phyloP scores from a whole-genome alignment of 53 echinoderm and acorn worm species.

The Glandiceps talaboti region DNA sequence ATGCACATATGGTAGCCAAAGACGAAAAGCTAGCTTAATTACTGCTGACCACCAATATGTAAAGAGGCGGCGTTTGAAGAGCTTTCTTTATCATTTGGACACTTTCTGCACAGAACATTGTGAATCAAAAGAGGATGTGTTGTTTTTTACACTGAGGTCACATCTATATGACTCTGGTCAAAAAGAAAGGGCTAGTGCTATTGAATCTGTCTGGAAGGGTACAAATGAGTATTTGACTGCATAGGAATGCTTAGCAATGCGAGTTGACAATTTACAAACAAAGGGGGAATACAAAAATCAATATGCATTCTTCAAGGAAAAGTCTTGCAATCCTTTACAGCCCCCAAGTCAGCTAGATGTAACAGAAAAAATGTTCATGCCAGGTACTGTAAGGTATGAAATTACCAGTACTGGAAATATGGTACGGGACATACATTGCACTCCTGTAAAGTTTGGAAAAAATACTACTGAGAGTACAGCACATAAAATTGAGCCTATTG shows the following conservation, averaged over 20 bases:
- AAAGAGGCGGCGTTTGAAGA: not conserved
- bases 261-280: constrained; percentile 10
- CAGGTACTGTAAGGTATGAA: constrained; percentile 24
- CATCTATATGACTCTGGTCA: not conserved
- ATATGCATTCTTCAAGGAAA: not conserved
- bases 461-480: constrained; percentile 3
- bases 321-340: constrained; percentile 4
- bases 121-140: not conserved
- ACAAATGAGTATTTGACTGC: not conserved
- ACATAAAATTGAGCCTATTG: constrained; percentile 10
- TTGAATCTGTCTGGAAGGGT: not conserved
- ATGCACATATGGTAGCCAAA: not conserved
- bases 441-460: constrained; percentile 22
- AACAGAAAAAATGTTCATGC: constrained; percentile 25
- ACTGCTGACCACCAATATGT: not conserved
- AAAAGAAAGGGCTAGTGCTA: not conserved
- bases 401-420: constrained; percentile 19
- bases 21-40: not conserved
- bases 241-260: constrained; percentile 10
- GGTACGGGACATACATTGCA: constrained; percentile 17
- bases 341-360: constrained; percentile 17
- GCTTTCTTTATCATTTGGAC: not conserved
- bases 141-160: not conserved
- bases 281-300: constrained; percentile 17
- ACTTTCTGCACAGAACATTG: not conserved